Evolutionary conservation across 2,888 invertebrate genomes (phyloP).

Genomic region (Megaustenia siamemsis): DNA sequence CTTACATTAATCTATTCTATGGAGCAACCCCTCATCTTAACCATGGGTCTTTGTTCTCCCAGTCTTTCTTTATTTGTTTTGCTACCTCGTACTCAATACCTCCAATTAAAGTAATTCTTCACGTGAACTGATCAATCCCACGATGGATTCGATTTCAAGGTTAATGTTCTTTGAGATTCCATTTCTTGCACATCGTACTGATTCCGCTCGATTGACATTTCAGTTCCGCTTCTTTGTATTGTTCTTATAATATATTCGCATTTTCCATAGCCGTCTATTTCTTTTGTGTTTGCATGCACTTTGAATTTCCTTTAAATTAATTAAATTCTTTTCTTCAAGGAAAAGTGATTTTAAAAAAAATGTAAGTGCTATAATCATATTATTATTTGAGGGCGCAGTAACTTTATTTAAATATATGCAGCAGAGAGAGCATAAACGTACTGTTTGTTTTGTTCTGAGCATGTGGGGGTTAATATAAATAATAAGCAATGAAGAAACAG

Average conservation of each 20-base stretch:
- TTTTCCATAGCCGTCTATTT: not conserved
- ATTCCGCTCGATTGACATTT: not conserved
- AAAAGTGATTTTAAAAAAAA: not conserved
- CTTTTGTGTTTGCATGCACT: not conserved
- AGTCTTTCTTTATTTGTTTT: too few species aligned
- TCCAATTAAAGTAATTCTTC: not conserved
- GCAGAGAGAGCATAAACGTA: too few species aligned
- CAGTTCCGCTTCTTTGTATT: constrained; percentile 1
- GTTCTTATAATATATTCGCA: not conserved
- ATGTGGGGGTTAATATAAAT: too few species aligned
- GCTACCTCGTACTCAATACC: too few species aligned
- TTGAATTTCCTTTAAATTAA: not conserved
- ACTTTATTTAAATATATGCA: too few species aligned
- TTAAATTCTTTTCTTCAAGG: not conserved
- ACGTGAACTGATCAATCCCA: not conserved
- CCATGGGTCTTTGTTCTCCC: too few species aligned
- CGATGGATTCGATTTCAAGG: not conserved
- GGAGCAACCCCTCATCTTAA: too few species aligned
- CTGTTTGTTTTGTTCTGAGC: too few species aligned
- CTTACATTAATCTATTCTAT: too few species aligned
- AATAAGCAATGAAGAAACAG: too few species aligned
- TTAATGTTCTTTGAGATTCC: not conserved
- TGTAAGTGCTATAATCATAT: too few species aligned
- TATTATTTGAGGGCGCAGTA: too few species aligned
- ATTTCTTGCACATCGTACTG: not conserved